Evolutionary conservation across 2,113 vertebrate species (phyloP), one percentile per base, ranked within the genome.

Genomic region (Chaetops frenatus): DNA sequence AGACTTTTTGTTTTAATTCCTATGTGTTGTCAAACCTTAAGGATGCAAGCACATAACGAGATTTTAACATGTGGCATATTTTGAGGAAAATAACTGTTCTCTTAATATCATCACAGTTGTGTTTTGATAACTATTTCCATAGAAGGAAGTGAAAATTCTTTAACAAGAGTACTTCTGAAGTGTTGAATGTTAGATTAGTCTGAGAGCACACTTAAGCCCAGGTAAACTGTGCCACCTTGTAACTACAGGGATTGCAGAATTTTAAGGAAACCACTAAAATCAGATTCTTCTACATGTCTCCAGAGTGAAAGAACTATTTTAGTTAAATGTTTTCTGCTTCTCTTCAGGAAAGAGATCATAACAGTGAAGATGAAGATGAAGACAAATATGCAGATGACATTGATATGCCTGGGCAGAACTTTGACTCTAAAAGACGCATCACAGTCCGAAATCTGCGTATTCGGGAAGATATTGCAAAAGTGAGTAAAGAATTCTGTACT

Each of bases 361-460:
- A 99, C 96, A 99, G 99, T 67, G 99, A 99, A 90, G 99, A 99
- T 84, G 99, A 99, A 65, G 99, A 99, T 97, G 99, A 99, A 97
- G 99, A 99, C 92, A 99, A 99, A 95, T 99, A 99, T 2, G 99
- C 99, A 36, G 99, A 99, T 97, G 99, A 99, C 86, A 99, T 99
- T 31, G 99, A 99, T 93, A 99, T 99, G 99, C 99, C 99, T 3
- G 99, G 99, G 65, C 99, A 99, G 97, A 99, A 99, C 98, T 99
- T 99, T 94, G 99, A 99, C 97, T 99, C 99, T 5, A 99, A 99
- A 93, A 98, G 99, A 95, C 98, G 99, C 48, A 99, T 99, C 96
- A 99, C 99, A 24, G 99, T 99, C 85, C 98, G 99, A 69, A 99
- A 99, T 94, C 94, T 99, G 58, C 98, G 99, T 81, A 99, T 99